Conservation (phyloP, 2,888 invertebrate genomes). For the Heliconius cydno region DNA sequence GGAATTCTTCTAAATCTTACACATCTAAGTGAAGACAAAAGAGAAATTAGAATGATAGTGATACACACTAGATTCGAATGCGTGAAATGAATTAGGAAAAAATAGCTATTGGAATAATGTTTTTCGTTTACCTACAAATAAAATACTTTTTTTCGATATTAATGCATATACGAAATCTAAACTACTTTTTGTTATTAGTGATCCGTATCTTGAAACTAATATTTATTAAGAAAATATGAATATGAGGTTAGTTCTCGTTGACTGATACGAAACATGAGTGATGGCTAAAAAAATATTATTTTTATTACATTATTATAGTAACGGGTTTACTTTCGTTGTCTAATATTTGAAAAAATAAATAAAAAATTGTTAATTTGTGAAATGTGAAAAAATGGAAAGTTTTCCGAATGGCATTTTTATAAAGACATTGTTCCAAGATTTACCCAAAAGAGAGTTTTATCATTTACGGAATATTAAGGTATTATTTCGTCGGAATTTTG, state of each 20-base stretch:
- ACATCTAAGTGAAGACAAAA: too few species aligned
- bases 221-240: constrained; percentile 31
- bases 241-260: constrained; percentile 23
- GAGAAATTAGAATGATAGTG: too few species aligned
- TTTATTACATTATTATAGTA: not conserved
- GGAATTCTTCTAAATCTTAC: too few species aligned
- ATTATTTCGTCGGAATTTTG: constrained; percentile 4
- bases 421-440: constrained; percentile 35
- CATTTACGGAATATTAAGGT: constrained; percentile 32
- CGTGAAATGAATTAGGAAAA: too few species aligned
- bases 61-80: too few species aligned
- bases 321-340: not conserved
- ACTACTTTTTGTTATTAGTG: not conserved
- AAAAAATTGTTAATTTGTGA: not conserved
- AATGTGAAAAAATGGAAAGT: constrained; percentile 21
- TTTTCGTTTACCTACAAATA: not conserved
- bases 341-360: not conserved
- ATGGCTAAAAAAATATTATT: not conserved
- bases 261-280: not conserved
- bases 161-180: not conserved
- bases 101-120: too few species aligned
- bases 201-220: constrained; percentile 20
- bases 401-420: constrained; percentile 30
- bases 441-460: constrained; percentile 16
- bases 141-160: not conserved